phyloP scores from a whole-genome alignment of 2,888 invertebrate genomes.

The Volucella inanis region DNA sequence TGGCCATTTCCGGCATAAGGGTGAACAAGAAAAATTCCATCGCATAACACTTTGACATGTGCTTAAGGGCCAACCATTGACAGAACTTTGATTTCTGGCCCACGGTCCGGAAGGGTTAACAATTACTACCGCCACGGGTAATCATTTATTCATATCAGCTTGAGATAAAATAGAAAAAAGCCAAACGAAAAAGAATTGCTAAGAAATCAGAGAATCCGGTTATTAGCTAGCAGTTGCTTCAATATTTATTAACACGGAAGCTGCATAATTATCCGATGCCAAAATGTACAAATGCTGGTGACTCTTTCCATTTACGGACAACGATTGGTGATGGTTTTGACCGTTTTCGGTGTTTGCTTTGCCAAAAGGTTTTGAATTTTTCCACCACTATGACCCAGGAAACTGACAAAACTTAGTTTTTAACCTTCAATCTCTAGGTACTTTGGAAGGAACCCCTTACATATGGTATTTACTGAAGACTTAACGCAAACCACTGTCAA shows the following conservation, averaged over 20 bases:
- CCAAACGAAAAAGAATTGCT: slow-evolving; percentile 1
- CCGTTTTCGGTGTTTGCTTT: slow-evolving; percentile 4
- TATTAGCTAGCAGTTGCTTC: slow-evolving; percentile 21
- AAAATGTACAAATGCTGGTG: background rate
- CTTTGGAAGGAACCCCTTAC: slow-evolving; percentile 3
- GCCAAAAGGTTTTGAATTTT: slow-evolving; percentile 40
- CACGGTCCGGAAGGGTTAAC: slow-evolving; percentile 10
- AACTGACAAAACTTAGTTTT: background rate
- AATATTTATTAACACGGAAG: slow-evolving; percentile 46
- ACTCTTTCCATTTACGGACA: slow-evolving; percentile 27
- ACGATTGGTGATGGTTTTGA: slow-evolving; percentile 12
- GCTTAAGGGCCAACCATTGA: too few species aligned
- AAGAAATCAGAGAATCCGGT: slow-evolving; percentile 45
- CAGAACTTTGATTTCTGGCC: slow-evolving; percentile 20
- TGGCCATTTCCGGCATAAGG: slow-evolving; percentile 23
- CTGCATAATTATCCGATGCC: slow-evolving; percentile 21
- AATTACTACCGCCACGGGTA: background rate
- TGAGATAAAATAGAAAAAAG: too few species aligned
- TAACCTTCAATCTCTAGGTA: slow-evolving; percentile 28
- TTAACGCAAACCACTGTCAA: background rate
- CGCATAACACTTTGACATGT: background rate
- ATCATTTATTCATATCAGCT: slow-evolving; percentile 1
- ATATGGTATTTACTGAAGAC: slow-evolving; percentile 9
- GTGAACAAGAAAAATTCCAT: background rate
- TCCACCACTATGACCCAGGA: slow-evolving; percentile 6